phyloP scores from a whole-genome alignment of 2,113 vertebrate species.

The Phocoena sinus region DNA sequence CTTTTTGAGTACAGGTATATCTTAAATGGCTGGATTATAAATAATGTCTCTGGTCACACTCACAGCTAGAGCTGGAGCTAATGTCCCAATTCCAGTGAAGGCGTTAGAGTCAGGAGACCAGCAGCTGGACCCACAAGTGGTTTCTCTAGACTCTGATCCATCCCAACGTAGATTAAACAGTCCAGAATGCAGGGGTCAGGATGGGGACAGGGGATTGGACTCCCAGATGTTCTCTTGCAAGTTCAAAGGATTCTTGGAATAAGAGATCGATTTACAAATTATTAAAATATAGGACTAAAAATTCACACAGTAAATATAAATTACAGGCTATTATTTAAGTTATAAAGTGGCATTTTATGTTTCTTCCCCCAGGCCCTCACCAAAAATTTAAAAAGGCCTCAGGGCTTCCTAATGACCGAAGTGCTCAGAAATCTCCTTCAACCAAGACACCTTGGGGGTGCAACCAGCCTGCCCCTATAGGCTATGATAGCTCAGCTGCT shows the following conservation, averaged over 20 bases:
- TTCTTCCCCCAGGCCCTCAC: conserved; percentile 34
- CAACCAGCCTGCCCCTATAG: conserved; percentile 29
- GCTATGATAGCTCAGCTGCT: conserved; percentile 47
- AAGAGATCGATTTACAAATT: conserved; percentile 70
- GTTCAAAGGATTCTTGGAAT: conserved; percentile 60
- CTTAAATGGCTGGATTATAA: conserved; percentile 63
- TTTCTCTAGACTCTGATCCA: conserved; percentile 47
- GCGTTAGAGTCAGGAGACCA: conserved; percentile 29
- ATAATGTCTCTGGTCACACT: conserved; percentile 51
- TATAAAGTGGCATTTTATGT: conserved; percentile 72
- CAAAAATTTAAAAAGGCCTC: conserved; percentile 56
- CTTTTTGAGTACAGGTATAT: conserved; percentile 62
- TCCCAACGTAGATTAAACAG: conserved; percentile 58
- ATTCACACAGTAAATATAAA: conserved; percentile 77
- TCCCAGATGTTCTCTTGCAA: conserved; percentile 46
- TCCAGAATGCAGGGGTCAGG: conserved; percentile 37
- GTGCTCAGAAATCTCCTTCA: conserved; percentile 27
- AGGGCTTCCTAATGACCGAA: conserved; percentile 48
- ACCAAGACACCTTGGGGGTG: conserved; percentile 19
- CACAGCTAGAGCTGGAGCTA: conserved; percentile 58
- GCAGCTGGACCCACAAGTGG: conserved; percentile 43
- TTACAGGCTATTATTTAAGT: conserved; percentile 71
- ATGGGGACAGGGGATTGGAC: background rate
- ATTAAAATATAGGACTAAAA: conserved; percentile 75
- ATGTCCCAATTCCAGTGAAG: conserved; percentile 58